Base-by-base conservation (phyloP, 2,797 vertebrate genomes). In the Hippocampus kuda region DNA sequence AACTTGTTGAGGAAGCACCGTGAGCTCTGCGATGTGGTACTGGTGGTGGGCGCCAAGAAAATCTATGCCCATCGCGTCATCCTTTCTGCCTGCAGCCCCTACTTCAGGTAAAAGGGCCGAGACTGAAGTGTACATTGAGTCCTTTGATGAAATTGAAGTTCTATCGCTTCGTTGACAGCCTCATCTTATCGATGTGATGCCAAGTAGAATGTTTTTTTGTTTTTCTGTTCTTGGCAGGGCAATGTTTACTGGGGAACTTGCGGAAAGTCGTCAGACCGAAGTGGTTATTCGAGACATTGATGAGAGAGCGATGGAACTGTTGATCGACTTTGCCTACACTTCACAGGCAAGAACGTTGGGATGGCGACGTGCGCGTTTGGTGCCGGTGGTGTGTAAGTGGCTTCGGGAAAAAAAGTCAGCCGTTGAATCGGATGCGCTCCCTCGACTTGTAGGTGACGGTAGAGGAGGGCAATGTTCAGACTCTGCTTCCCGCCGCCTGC, bases 401-500 rank as follows among this genome's bases (percentile, higher is more conserved):
- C 53, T 24, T 56, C 22, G 9, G 24, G 10, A 64, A 3, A 42
- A n/a, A 34, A 56, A 56, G 24, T 10, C n/a, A 56, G 4, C n/a
- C 4, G 38, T 59, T 20, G n/a, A 16, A 66, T 67, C 2, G 30
- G 27, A 49, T 76, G 24, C 66, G 3, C 48, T 64, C 20, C 61
- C 3, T 12, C 10, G 22, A 16, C 38, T 71, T 18, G 49, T 61
- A 99, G 92, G 95, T 99, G 79, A 99, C 96, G 0, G 97, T 99
- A 66, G 97, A 99, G 83, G 97, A 99, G 76, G 95, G 97, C 2
- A 99, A 99, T 0, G 97, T 99, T n/a, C 97, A 99, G 90, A 98
- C 97, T 1, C 86, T 99, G 79, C 86, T 99, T 68, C 97, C 97
- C 0, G 97, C 97, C 0, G 97, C 97, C 61, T 99, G 97, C 76